phyloP scores from a whole-genome alignment of 2,113 vertebrate species.

The Sprattus sprattus region DNA sequence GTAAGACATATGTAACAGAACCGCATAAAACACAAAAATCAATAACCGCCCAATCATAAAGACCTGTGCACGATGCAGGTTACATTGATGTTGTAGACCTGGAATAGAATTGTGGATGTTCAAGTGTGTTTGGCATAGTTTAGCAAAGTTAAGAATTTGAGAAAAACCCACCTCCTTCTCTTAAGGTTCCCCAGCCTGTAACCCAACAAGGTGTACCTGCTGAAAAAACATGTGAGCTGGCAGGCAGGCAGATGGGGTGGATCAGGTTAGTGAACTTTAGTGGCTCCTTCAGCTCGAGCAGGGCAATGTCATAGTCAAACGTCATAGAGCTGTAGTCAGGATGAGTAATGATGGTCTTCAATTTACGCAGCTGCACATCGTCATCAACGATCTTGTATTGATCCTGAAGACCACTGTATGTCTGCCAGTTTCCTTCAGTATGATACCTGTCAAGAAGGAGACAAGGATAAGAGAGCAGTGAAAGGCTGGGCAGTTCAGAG shows the following conservation, averaged over 20 bases:
- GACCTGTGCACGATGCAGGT: no score
- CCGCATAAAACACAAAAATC: no score
- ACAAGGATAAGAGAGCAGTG: not conserved
- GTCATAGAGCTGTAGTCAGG: conserved; percentile 66
- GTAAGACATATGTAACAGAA: no score
- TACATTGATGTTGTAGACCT: no score
- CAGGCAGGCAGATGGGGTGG: conserved; percentile 75
- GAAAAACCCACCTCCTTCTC: conserved; percentile 68
- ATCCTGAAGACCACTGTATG: conserved; percentile 84
- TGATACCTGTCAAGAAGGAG: conserved; percentile 67
- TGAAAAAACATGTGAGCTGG: conserved; percentile 69
- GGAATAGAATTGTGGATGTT: no score
- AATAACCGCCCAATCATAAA: no score
- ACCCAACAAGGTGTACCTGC: conserved; percentile 73
- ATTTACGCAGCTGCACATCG: conserved; percentile 13
- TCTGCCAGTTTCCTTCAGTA: conserved; percentile 68
- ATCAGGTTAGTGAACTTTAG: conserved; percentile 70
- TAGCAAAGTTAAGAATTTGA: no score
- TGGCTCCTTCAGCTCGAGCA: conserved; percentile 71
- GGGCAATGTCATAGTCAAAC: conserved; percentile 73
- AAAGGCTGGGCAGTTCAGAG: not conserved
- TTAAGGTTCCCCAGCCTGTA: conserved; percentile 72
- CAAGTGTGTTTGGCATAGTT: not conserved
- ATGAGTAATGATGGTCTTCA: conserved; percentile 70
- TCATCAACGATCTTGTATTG: conserved; percentile 58